Evolutionary conservation across 1,140 invertebrate species (phyloP).

Genomic region (Lordiphosa collinella): DNA sequence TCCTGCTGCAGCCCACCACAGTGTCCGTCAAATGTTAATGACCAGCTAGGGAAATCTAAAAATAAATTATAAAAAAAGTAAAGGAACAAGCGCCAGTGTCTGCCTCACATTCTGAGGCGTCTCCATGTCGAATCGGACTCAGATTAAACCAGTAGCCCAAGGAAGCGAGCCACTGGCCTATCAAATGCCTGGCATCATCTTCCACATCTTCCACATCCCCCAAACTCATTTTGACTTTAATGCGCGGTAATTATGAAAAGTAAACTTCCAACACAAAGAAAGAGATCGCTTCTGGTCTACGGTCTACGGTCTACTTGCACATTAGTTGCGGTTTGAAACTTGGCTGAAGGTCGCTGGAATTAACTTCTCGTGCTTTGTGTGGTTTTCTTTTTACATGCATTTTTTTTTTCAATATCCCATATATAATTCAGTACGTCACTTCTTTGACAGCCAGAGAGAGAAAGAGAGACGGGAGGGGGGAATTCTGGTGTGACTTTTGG

Average conservation of each 20-base stretch:
- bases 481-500: conserved; percentile 65
- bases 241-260: conserved; percentile 69
- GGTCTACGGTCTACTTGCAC: background rate
- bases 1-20: background rate
- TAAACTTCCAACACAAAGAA: conserved; percentile 54
- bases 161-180: conserved; percentile 12
- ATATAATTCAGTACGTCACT: conserved; percentile 59
- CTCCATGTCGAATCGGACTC: conserved; percentile 56
- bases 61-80: conserved; percentile 23
- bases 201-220: background rate
- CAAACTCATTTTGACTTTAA: conserved; percentile 59
- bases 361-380: conserved; percentile 21
- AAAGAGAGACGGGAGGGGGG: conserved; percentile 1
- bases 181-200: conserved; percentile 40
- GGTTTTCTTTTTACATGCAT: conserved; percentile 20
- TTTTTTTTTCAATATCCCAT: conserved; percentile 38
- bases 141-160: conserved; percentile 39
- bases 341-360: conserved; percentile 30
- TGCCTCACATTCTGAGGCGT: conserved; percentile 28
- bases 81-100: conserved; percentile 6
- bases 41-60: conserved; percentile 50
- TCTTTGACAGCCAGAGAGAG: conserved; percentile 52
- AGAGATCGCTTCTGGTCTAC: conserved; percentile 56
- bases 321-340: conserved; percentile 51
- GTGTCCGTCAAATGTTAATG: conserved; percentile 56